Base-by-base conservation (phyloP, 37 sponge, comb jelly and placozoan genomes). In the Cliona cf. orientalis region DNA sequence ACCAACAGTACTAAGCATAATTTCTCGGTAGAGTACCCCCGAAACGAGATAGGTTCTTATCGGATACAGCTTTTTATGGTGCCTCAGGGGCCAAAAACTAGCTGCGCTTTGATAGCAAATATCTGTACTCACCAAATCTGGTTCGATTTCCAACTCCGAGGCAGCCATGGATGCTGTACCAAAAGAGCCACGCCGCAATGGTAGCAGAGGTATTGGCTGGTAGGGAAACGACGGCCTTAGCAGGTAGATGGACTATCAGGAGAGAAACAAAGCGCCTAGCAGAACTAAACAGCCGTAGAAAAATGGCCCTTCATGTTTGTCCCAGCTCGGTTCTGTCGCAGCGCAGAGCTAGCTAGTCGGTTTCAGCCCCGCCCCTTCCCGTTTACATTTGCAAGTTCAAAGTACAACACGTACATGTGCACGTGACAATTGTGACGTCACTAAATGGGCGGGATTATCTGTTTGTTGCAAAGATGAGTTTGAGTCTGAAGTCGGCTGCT, bases 101-200 rank as follows among this genome's bases (percentile, higher is more conserved):
- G n/a, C n/a, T n/a, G n/a, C n/a, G n/a, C n/a, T n/a, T n/a, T n/a
- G n/a, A n/a, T n/a, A n/a, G n/a, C n/a, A n/a, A n/a, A n/a, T n/a
- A n/a, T n/a, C n/a, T n/a, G 22, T 41, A n/a, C 86, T 85, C 53
- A 86, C 86, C 86, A 86, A 43, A 44, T 86, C 86, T 0, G 80
- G 80, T 32, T 86, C 80, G 28, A 79, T 71, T 36, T 86, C 86
- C 5, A 62, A 63, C 72, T 82, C 82, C 14, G 79, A 79, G 58
- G 59, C 39, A 29, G 82, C 73, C 72, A 72, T 72, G 25, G 19
- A 14, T 41, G 7, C n/a, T 5, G 55, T 11, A 49, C 55, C 17
- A 49, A 49, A 49, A n/a, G n/a, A n/a, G n/a, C n/a, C n/a, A n/a
- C n/a, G n/a, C n/a, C n/a, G n/a, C n/a, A n/a, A n/a, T n/a, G n/a